Conservation (phyloP, 1,140 invertebrate species). For the Ips typographus region DNA sequence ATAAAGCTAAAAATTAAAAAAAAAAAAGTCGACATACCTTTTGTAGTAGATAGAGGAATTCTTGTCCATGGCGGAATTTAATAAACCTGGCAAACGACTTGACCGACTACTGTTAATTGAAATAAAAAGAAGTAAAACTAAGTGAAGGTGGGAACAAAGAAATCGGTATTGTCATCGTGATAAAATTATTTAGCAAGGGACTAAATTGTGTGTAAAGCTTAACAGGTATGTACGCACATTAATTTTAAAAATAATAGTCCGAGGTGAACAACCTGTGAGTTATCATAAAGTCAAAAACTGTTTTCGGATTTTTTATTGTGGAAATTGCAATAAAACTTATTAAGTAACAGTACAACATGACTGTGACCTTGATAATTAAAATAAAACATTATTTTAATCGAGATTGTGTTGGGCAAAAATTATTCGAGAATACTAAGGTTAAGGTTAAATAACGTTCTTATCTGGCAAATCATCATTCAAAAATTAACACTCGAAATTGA, state of each 20-base stretch:
- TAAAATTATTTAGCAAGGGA: slow-evolving; percentile 29
- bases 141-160: slow-evolving; percentile 17
- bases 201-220: slow-evolving; percentile 25
- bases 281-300: slow-evolving; percentile 1
- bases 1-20: neutral
- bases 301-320: no score
- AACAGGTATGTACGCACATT: slow-evolving; percentile 12
- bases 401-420: neutral
- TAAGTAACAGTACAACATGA: no score
- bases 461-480: neutral
- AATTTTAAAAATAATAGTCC: slow-evolving; percentile 21
- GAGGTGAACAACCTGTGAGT: slow-evolving; percentile 15
- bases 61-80: slow-evolving; percentile 2
- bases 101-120: neutral
- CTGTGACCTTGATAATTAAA: no score
- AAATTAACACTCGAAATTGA: slow-evolving; percentile 13
- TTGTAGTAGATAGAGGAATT: slow-evolving; percentile 18
- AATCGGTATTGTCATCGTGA: slow-evolving; percentile 17
- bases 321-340: no score
- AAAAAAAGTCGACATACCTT: slow-evolving; percentile 6
- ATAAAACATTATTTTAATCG: no score
- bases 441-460: slow-evolving; percentile 15
- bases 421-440: slow-evolving; percentile 6
- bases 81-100: slow-evolving; percentile 5
- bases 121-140: slow-evolving; percentile 10